Base-by-base conservation (phyloP, 2,113 vertebrate genomes). In the Antechinus stuartii region DNA sequence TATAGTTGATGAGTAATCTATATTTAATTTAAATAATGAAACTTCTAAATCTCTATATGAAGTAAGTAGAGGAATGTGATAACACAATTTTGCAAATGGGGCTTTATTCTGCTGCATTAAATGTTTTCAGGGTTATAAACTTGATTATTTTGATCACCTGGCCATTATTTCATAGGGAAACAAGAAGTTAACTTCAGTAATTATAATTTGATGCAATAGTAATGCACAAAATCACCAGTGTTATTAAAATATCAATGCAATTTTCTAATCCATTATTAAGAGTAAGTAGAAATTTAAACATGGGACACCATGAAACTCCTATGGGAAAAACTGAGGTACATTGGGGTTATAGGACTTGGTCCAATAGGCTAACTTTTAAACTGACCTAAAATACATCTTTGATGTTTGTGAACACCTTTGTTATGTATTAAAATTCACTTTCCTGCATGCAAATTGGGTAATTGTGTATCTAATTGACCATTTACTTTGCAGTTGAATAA, bases 391-490 rank as follows among this genome's bases (percentile, higher is more conserved):
- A 90, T 56, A 26, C 50, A 53, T 91, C 57, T 94, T n/a, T 93
- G 94, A 92, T 92, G 91, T 42, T 96, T 89, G 93, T 84, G 35
- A 94, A 93, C 76, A 94, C 92, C 27, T 94, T 98, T 95, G 93
- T 96, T 94, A 96, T 42, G 53, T 96, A 30, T 93, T 95, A 94
- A 97, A 94, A 97, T 96, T 97, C 49, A 94, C 53, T 94, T 96
- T 54, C 93, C 42, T 96, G 93, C 93, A 96, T 96, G 91, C 26
- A 95, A 97, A 97, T 97, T 97, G 93, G 24, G 92, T 97, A 97
- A 97, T 97, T 96, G 92, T 97, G 92, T 97, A 96, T 96, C 96
- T 98, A 98, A 97, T 97, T 97, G 96, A 95, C 96, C 95, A 96
- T 94, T 98, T 95, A 94, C 90, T 96, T 97, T 96, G 96, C 94